Base-by-base conservation (phyloP, 2,113 vertebrate species). In the Sporophila hypoxantha region DNA sequence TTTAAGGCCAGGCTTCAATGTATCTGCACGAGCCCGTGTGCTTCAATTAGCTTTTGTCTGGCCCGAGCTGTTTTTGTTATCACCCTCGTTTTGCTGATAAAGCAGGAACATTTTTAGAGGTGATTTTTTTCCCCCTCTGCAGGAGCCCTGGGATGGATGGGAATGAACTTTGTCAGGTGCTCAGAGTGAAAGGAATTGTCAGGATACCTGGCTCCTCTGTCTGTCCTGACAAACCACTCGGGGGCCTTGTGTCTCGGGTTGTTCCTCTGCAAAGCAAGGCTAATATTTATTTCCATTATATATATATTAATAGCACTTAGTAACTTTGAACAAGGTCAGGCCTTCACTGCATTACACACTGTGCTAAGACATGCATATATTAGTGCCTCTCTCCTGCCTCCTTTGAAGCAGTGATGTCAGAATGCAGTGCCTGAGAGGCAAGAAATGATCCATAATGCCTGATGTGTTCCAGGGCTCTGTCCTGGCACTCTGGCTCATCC, bases 291-390 rank as follows among this genome's bases (percentile, higher is more conserved):
- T 93, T 92, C 83, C 87, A 89, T 92, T 91, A 41, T 89, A 91
- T 88, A 91, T 88, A 36, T 94, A 95, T 94, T 94, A 93, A 94
- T 94, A 92, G 92, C 78, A 84, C 90, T 94, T 94, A 88, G 87
- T 94, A 88, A 91, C 92, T 95, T 94, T 93, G 92, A 84, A 82
- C 90, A 94, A 94, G 94, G 93, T 95, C 93, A 93, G 87, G 90
- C 49, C 88, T 92, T 83, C 23, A 0, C 77, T 93, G 87, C 88
- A 50, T 91, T 87, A 87, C 81, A 36, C 44, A 6, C 50, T 92
- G 88, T 93, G 92, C 94, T 87, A 91, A 93, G 86, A 82, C 81
- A 18, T 1, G 89, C 93, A 93, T 94, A 91, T 8, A 94, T 95
- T 93, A 94, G 75, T 79, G 81, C 74, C 75, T 87, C 71, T 70